Percentiles rank a stretch among this genome's conserved stretches.
phyloP scores from a whole-genome alignment of 2,113 vertebrate genomes.

The Otus sunia region DNA sequence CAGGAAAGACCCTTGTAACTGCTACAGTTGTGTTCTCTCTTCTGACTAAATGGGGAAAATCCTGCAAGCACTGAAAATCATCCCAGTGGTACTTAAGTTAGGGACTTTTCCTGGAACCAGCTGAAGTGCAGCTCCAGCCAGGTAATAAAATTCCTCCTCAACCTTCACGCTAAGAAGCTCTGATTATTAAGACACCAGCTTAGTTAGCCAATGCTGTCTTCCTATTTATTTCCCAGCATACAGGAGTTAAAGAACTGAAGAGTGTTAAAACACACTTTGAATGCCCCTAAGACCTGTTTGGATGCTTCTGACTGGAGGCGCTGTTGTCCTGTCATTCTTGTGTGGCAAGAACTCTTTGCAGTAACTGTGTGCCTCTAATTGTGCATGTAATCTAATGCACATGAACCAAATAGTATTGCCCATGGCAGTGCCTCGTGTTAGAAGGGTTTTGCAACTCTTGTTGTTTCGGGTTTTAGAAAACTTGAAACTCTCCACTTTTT shows the following conservation, averaged over 20 bases:
- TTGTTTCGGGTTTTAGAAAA: background rate
- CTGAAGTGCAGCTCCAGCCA: background rate
- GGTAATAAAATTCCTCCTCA: background rate
- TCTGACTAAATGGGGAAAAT: background rate
- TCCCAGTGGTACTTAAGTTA: background rate
- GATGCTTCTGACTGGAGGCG: background rate
- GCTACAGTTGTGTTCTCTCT: background rate
- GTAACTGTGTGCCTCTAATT: background rate
- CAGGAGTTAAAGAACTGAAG: background rate
- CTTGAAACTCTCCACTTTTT: background rate
- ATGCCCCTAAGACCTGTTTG: background rate
- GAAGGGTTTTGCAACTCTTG: background rate
- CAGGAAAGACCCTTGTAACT: background rate
- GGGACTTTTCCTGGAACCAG: background rate
- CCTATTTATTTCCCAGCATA: background rate
- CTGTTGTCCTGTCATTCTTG: background rate
- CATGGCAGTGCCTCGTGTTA: rapidly evolving
- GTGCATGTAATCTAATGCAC: background rate
- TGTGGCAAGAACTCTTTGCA: background rate
- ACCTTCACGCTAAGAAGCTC: background rate
- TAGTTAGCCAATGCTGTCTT: background rate
- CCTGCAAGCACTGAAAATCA: background rate
- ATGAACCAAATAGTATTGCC: background rate
- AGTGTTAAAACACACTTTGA: background rate
- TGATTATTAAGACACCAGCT: background rate